phyloP scores from a whole-genome alignment of 2,888 invertebrate species.

The Lithophane leautieri region DNA sequence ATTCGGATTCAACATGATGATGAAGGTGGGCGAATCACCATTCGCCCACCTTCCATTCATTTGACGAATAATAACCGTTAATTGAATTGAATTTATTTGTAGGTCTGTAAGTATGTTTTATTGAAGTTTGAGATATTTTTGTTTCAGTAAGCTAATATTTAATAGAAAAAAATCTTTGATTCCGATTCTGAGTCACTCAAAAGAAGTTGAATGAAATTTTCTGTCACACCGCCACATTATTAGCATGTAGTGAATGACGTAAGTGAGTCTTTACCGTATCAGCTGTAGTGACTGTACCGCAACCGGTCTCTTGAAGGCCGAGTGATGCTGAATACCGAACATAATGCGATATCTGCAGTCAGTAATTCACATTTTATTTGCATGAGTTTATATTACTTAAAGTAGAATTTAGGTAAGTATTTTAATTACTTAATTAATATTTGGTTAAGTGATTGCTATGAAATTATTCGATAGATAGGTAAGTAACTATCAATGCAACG shows the following conservation, averaged over 20 bases:
- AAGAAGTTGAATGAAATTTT: constrained; percentile 66
- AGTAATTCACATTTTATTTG: constrained; percentile 42
- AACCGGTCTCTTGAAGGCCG: constrained; percentile 72
- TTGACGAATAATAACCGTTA: constrained; percentile 52
- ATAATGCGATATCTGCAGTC: constrained; percentile 52
- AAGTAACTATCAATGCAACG: not conserved
- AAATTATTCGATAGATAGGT: constrained; percentile 1
- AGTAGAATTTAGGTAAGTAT: not conserved
- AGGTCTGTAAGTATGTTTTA: constrained; percentile 3
- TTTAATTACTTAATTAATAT: not conserved
- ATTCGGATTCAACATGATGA: constrained; percentile 44
- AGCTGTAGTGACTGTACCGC: constrained; percentile 69
- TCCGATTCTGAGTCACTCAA: constrained; percentile 55
- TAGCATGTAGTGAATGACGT: constrained; percentile 71
- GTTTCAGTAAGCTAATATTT: constrained; percentile 24
- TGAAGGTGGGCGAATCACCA: constrained; percentile 35
- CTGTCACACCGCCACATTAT: constrained; percentile 62
- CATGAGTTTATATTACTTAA: constrained; percentile 3
- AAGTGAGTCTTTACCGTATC: constrained; percentile 65
- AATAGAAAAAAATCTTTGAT: constrained; percentile 26
- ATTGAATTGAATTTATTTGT: constrained; percentile 23
- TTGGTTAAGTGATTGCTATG: not conserved
- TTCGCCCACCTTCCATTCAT: constrained; percentile 51
- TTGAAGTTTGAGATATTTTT: constrained; percentile 2
- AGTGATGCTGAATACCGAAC: constrained; percentile 53